Evolutionary conservation across 2,888 invertebrate genomes (phyloP).

Genomic region (Rhamphomyia laevipes): DNA sequence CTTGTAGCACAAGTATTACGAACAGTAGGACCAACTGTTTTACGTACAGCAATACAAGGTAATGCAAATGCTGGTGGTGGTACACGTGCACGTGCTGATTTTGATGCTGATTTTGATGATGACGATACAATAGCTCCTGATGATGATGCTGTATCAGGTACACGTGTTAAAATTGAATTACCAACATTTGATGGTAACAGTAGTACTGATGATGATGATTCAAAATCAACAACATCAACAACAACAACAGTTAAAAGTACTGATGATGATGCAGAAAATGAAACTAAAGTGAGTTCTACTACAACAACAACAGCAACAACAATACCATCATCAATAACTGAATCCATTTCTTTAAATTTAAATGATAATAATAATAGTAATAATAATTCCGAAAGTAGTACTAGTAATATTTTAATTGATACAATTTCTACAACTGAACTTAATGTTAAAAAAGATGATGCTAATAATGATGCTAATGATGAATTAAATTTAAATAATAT

Average conservation of each 20-base stretch:
- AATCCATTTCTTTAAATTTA: constrained; percentile 3
- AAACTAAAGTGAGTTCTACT: constrained; percentile 13
- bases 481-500: too few species aligned
- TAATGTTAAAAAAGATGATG: neutral
- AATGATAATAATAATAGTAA: constrained; percentile 9
- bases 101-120: constrained; percentile 42
- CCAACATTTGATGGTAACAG: constrained; percentile 58
- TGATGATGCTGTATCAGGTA: constrained; percentile 27
- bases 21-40: constrained; percentile 56
- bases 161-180: constrained; percentile 49
- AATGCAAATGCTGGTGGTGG: constrained; percentile 20
- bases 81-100: constrained; percentile 34
- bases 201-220: constrained; percentile 46
- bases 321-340: constrained; percentile 12
- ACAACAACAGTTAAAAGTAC: constrained; percentile 16
- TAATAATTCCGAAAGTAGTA: neutral
- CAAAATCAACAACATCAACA: constrained; percentile 20
- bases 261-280: constrained; percentile 14
- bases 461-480: neutral
- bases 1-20: constrained; percentile 48
- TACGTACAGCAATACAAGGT: constrained; percentile 40
- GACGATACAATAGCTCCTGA: constrained; percentile 35
- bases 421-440: constrained; percentile 14
- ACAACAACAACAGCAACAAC: constrained; percentile 3
- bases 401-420: constrained; percentile 18